Evolutionary conservation across 2,113 vertebrate species (phyloP), one percentile per base, ranked within the genome.

Genomic region (Archilochus colubris): DNA sequence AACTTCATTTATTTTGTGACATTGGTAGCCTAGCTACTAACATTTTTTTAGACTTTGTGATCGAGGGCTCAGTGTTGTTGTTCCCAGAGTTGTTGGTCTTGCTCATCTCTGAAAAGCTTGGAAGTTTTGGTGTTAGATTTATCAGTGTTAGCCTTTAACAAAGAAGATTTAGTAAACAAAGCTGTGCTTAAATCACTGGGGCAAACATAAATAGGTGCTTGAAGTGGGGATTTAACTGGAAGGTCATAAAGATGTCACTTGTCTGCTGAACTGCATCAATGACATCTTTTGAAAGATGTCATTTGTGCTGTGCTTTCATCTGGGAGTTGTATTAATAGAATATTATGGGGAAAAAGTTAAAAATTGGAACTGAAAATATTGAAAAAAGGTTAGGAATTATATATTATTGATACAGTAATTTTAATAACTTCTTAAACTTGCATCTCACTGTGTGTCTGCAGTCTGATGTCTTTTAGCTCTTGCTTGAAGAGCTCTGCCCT

Each of bases 91-190:
- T 75, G 31, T 51, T 78, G 43, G 4, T 63, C 6, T 55, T 78
- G 10, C 17, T 81, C 2, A 0, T 25, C 28, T 57, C 44, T 78
- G 63, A 64, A 77, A 67, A 86, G 30, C 20, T 31, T 19, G 28
- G 33, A 67, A 58, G 25, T 91, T 82, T 70, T 57, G 57, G 64
- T 82, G 27, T 79, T 67, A 51, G 33, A 31, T 81, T 82, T 72
- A 48, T 48, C n/a, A 57, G 18, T 9, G 31, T 63, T 75, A 55
- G 50, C 50, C 53, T 89, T 76, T 88, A 92, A 66, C 53, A 85
- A 91, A 82, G 79, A 66, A 43, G 46, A 64, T 68, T 95, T 89
- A 70, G 57, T 91, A 85, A 89, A 85, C 51, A 93, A 88, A 91
- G n/a, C 67, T 73, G 19, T 62, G 18, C 25, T 85, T 78, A 78